Percentiles rank a stretch among this genome's conserved stretches.
Evolutionary conservation across 2,797 vertebrate genomes (phyloP).

Genomic region (Merluccius polli): DNA sequence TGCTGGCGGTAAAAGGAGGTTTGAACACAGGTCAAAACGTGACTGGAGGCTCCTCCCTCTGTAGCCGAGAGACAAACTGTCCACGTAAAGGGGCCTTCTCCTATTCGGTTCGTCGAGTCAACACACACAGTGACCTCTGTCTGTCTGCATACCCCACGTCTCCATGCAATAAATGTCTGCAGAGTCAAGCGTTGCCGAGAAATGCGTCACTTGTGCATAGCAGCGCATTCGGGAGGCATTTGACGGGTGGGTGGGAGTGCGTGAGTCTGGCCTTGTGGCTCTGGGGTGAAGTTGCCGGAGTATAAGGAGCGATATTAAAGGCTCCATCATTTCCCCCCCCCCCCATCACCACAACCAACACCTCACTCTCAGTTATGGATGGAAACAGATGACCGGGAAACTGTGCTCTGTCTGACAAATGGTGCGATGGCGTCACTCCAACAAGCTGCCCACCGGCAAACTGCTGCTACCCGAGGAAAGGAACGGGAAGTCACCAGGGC

Average conservation of each 20-base stretch:
- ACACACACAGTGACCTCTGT: conserved; percentile 33
- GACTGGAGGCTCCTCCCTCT: conserved; percentile 42
- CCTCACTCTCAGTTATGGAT: conserved; percentile 55
- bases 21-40: conserved; percentile 32
- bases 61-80: conserved; percentile 37
- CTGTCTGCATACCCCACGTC: conserved; percentile 27
- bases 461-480: conserved; percentile 51
- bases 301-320: conserved; percentile 48
- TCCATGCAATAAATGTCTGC: conserved; percentile 29
- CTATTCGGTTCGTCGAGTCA: conserved; percentile 21
- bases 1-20: conserved; percentile 35
- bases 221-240: conserved; percentile 19
- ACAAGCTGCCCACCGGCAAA: conserved; percentile 59
- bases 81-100: conserved; percentile 40
- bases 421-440: conserved; percentile 58
- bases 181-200: conserved; percentile 43
- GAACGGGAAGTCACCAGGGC: conserved; percentile 56
- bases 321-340: conserved; percentile 48
- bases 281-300: conserved; percentile 27
- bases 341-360: neutral
- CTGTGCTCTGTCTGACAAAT: conserved; percentile 67
- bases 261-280: conserved; percentile 31
- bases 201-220: conserved; percentile 58
- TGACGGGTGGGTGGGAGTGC: conserved; percentile 48
- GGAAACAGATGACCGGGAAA: conserved; percentile 66